Evolutionary conservation across 2,113 vertebrate species (phyloP).

Genomic region (Terrapene triunguis): DNA sequence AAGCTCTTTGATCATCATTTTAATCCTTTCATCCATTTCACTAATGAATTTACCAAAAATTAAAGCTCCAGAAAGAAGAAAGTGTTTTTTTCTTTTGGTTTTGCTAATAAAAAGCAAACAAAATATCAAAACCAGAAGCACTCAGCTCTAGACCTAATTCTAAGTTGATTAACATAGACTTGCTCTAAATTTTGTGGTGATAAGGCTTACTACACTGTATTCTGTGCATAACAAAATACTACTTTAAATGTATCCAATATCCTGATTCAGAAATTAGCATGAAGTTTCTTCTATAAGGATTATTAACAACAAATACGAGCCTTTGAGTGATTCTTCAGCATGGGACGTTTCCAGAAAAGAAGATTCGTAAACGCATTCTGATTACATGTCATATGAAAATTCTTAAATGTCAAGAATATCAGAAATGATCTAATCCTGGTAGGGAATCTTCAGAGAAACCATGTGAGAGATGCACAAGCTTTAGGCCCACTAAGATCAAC

Average conservation of each 20-base stretch:
- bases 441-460: background rate
- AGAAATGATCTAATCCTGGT: background rate
- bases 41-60: background rate
- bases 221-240: background rate
- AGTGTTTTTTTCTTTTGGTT: background rate
- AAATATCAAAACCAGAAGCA: background rate
- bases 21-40: background rate
- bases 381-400: background rate
- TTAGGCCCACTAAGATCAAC: background rate
- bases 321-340: background rate
- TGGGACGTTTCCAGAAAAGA: background rate
- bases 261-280: background rate
- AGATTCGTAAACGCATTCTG: background rate
- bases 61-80: background rate
- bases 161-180: background rate
- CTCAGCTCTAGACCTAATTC: background rate
- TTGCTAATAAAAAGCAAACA: background rate
- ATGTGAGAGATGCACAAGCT: background rate
- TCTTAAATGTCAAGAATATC: background rate
- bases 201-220: background rate
- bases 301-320: background rate
- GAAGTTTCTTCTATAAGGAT: background rate
- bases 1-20: background rate
- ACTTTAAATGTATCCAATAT: background rate
- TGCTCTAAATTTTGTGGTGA: background rate